These are phyloP conservation scores for Chrysolophus pictus DNA, from an alignment of 2,797 vertebrate genomes.

Conservation along the genomic window DNA sequence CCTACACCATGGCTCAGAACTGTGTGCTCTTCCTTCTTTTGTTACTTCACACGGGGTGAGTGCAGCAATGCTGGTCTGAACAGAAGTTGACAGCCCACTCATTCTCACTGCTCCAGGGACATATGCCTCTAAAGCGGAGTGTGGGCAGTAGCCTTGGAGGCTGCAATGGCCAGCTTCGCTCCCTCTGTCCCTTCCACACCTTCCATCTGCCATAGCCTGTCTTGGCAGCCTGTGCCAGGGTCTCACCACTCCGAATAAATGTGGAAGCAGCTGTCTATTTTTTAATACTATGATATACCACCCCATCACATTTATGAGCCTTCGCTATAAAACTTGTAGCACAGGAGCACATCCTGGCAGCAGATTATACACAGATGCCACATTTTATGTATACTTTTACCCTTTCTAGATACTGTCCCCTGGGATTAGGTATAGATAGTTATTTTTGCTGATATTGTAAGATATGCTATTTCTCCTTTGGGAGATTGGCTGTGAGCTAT, in stretches of 20 bases:
- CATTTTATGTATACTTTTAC: not conserved
- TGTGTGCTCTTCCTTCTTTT: not conserved
- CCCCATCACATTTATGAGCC: no score
- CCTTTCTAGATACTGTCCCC: not conserved
- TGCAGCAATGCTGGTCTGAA: not conserved
- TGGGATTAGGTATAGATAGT: not conserved
- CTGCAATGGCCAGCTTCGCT: not conserved
- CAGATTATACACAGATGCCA: not conserved
- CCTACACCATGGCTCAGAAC: not conserved
- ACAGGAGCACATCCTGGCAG: no score
- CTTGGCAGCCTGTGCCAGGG: no score
- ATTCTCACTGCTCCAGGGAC: not conserved
- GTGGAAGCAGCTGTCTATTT: no score
- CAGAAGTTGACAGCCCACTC: not conserved
- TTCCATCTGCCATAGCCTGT: not conserved
- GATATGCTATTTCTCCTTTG: not conserved
- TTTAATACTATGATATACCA: no score
- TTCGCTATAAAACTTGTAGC: no score
- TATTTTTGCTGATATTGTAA: not conserved
- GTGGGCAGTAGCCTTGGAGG: not conserved
- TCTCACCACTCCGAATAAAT: no score
- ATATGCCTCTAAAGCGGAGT: not conserved
- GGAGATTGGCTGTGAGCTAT: not conserved
- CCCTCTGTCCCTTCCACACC: not conserved
- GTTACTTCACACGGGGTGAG: not conserved